Evolutionary conservation across 2,113 vertebrate genomes (phyloP).

Genomic region (Potamarius usumacintae): DNA sequence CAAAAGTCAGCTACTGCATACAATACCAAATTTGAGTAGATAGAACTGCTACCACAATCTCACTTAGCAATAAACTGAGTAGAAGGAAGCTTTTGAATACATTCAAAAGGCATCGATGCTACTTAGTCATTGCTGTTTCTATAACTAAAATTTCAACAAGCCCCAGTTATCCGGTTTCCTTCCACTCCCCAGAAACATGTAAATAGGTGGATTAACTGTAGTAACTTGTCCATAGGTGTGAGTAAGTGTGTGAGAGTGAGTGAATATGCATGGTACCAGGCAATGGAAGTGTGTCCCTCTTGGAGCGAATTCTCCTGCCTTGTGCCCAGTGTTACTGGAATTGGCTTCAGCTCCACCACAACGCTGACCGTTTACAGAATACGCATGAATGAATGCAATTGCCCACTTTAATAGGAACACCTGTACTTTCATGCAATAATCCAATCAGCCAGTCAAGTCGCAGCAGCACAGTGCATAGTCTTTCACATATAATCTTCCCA

Average conservation of each 20-base stretch:
- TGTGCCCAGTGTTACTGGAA: not conserved
- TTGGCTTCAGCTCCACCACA: not conserved
- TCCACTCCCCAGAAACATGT: not conserved
- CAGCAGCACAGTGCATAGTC: not conserved
- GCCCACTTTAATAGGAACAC: no score
- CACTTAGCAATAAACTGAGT: not conserved
- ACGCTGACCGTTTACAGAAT: not conserved
- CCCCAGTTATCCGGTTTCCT: not conserved
- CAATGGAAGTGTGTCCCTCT: not conserved
- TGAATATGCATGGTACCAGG: not conserved
- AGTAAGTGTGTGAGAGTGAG: not conserved
- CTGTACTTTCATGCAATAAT: no score
- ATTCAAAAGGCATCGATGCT: not conserved
- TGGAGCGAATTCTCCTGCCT: not conserved
- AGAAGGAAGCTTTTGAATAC: not conserved
- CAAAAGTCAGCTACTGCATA: not conserved
- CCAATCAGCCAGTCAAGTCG: no score
- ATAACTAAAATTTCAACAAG: not conserved
- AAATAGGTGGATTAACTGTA: not conserved
- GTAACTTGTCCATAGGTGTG: not conserved
- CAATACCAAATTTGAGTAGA: not conserved
- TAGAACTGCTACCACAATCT: not conserved
- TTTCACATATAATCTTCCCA: not conserved
- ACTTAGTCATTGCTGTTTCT: not conserved
- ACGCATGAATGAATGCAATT: not conserved